These are phyloP conservation scores for Myocastor coypus DNA, from an alignment of 2,113 vertebrate genomes.

Conservation along the genomic window DNA sequence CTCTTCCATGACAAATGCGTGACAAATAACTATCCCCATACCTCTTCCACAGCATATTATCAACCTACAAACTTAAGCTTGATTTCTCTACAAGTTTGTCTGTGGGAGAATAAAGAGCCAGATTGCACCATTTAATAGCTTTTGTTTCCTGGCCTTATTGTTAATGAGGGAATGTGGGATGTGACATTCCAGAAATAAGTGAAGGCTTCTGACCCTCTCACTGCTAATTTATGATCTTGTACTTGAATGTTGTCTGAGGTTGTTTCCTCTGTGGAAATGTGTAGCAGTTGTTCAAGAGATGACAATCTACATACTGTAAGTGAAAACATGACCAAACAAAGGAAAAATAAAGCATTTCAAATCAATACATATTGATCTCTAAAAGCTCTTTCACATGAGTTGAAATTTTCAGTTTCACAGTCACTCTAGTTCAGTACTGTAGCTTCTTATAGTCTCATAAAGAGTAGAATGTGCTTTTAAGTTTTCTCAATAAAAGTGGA, in stretches of 20 bases:
- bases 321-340: not conserved
- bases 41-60: conserved; percentile 38
- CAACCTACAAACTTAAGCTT: conserved; percentile 20
- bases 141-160: conserved; percentile 51
- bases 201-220: not conserved
- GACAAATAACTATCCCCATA: conserved; percentile 62
- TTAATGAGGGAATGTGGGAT: conserved; percentile 28
- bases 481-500: not conserved
- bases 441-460: not conserved
- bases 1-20: conserved; percentile 63
- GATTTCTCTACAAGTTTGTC: conserved; percentile 45
- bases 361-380: not conserved
- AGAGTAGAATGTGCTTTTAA: not conserved
- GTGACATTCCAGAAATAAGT: conserved; percentile 28
- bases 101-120: not conserved
- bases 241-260: not conserved
- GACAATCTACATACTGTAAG: not conserved
- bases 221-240: not conserved
- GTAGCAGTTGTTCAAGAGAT: not conserved
- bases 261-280: not conserved
- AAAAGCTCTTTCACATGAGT: not conserved
- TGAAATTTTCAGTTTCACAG: not conserved
- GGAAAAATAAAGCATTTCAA: not conserved
- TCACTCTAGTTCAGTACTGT: not conserved
- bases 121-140: conserved; percentile 24